A percentile compares a stretch with the other conserved stretches of the same genome.
Conservation (phyloP, 2,113 vertebrate genomes). For the Paedocypris sp. region DNA sequence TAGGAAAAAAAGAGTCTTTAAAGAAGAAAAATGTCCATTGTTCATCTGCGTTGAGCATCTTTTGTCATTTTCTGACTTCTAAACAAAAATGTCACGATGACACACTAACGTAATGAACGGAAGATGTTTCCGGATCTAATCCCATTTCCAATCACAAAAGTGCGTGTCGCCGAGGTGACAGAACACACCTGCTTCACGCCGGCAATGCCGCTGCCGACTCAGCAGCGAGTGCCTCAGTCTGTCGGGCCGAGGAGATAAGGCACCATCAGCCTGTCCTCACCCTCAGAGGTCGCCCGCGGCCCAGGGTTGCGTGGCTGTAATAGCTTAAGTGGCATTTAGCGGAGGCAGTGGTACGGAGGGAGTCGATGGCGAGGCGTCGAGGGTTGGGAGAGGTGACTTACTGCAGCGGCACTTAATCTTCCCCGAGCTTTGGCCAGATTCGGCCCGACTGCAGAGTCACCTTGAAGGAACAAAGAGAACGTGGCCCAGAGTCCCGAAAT, state of each 20-base stretch:
- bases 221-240: slow-evolving; percentile 8
- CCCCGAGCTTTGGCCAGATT: slow-evolving; percentile 46
- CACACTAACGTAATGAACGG: slow-evolving; percentile 33
- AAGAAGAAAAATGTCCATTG: no score
- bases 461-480: slow-evolving; percentile 61
- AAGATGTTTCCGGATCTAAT: slow-evolving; percentile 4
- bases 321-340: slow-evolving; percentile 69
- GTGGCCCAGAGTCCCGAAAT: slow-evolving; percentile 26
- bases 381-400: slow-evolving; percentile 52
- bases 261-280: slow-evolving; percentile 49
- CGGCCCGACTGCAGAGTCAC: slow-evolving; percentile 57
- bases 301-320: slow-evolving; percentile 58
- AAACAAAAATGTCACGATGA: neutral
- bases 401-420: slow-evolving; percentile 55
- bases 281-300: slow-evolving; percentile 47
- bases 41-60: no score
- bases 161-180: slow-evolving; percentile 47
- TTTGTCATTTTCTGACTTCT: neutral
- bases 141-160: slow-evolving; percentile 40
- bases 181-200: slow-evolving; percentile 43
- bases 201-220: slow-evolving; percentile 31
- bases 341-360: slow-evolving; percentile 51
- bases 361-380: slow-evolving; percentile 60
- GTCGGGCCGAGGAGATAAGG: neutral
- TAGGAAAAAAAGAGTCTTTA: no score